phyloP scores from a whole-genome alignment of 2,797 vertebrate species.

The Epinephelus malabaricus region DNA sequence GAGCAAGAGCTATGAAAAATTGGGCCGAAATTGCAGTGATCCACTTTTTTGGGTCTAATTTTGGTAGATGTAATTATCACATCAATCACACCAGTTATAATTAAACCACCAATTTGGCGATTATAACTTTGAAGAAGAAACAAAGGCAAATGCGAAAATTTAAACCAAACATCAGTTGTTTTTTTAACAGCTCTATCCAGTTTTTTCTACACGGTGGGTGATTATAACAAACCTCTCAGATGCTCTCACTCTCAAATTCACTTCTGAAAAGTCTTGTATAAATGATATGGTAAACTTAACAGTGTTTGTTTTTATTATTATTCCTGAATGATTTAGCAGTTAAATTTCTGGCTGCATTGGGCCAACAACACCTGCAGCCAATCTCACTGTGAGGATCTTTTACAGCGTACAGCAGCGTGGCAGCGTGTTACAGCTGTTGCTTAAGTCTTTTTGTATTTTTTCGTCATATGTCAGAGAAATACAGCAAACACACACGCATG shows the following conservation, averaged over 20 bases:
- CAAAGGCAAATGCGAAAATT: neutral
- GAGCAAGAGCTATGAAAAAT: neutral
- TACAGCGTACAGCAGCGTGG: neutral
- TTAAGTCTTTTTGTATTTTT: neutral
- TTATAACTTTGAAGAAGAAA: neutral
- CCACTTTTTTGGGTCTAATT: neutral
- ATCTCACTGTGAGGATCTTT: neutral
- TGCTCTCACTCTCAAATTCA: neutral
- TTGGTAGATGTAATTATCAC: neutral
- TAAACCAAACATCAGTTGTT: neutral
- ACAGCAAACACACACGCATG: neutral
- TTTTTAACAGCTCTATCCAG: neutral
- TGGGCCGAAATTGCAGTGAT: neutral
- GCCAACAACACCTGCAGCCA: conserved; percentile 34
- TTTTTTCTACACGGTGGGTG: neutral
- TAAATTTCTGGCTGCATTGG: conserved; percentile 20
- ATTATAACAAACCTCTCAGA: neutral
- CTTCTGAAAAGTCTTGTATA: neutral
- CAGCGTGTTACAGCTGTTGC: neutral
- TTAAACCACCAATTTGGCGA: neutral
- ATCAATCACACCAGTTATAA: neutral
- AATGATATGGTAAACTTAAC: conserved; percentile 8
- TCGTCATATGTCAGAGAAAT: neutral
- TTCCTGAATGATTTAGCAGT: conserved; percentile 19
- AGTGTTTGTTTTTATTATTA: neutral